Evolutionary conservation across 2,888 invertebrate species (phyloP).

Genomic region (Meloe dianella): DNA sequence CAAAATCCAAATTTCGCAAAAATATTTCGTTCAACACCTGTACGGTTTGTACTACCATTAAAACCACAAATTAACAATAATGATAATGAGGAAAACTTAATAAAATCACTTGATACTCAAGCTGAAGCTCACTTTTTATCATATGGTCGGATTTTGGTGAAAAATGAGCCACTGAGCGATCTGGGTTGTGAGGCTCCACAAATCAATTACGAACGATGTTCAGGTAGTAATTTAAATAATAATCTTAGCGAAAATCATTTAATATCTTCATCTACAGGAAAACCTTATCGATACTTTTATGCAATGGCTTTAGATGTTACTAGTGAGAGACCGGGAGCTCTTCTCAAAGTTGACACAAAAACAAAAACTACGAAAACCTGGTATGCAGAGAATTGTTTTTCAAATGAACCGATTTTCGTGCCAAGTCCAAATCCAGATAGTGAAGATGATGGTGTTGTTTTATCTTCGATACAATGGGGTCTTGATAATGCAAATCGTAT

Average conservation of each 20-base stretch:
- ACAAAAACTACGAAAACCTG: slow-evolving; percentile 68
- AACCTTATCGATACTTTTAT: slow-evolving; percentile 84
- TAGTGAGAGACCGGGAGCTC: slow-evolving; percentile 75
- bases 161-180: slow-evolving; percentile 70
- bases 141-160: slow-evolving; percentile 63
- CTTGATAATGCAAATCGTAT: slow-evolving; percentile 67
- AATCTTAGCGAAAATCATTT: neutral
- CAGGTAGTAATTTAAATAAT: slow-evolving; percentile 56
- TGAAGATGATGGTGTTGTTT: slow-evolving; percentile 81
- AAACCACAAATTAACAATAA: slow-evolving; percentile 46
- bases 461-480: slow-evolving; percentile 77
- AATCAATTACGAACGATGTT: slow-evolving; percentile 75
- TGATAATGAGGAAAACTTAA: slow-evolving; percentile 56
- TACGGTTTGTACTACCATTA: slow-evolving; percentile 77
- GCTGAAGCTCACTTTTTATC: slow-evolving; percentile 62
- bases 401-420: slow-evolving; percentile 86
- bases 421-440: slow-evolving; percentile 62
- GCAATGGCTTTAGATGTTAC: slow-evolving; percentile 84
- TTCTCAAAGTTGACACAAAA: slow-evolving; percentile 80
- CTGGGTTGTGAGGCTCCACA: slow-evolving; percentile 88
- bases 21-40: slow-evolving; percentile 79
- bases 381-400: slow-evolving; percentile 77
- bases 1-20: slow-evolving; percentile 80
- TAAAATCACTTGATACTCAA: slow-evolving; percentile 57
- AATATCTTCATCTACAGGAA: slow-evolving; percentile 53